Percentiles rank a stretch among this genome's conserved stretches.
Evolutionary conservation across 2,797 vertebrate genomes (phyloP).

Genomic region (Lagocephalus sceleratus): DNA sequence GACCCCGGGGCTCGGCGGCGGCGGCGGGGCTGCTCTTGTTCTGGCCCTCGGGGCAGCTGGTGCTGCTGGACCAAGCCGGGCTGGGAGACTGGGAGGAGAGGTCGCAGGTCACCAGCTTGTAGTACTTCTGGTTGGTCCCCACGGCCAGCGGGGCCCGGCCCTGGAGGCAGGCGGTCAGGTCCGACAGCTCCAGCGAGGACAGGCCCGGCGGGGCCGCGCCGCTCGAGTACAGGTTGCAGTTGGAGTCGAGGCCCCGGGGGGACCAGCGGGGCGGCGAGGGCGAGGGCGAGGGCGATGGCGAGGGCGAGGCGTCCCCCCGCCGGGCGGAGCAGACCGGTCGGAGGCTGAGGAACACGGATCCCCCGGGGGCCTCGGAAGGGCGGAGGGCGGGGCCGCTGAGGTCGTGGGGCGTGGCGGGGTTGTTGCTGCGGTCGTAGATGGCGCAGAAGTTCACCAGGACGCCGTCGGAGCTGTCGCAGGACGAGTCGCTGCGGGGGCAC

Average conservation of each 20-base stretch:
- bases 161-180: conserved; percentile 86
- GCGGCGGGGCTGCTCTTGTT: conserved; percentile 75
- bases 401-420: conserved; percentile 75
- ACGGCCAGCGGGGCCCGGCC: conserved; percentile 82
- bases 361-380: conserved; percentile 53
- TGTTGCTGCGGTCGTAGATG: conserved; percentile 89
- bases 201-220: conserved; percentile 68
- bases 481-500: conserved; percentile 86
- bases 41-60: conserved; percentile 83
- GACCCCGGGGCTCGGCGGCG: conserved; percentile 80
- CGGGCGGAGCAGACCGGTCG: conserved; percentile 54
- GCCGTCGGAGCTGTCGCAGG: conserved; percentile 93
- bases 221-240: conserved; percentile 86
- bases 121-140: conserved; percentile 94
- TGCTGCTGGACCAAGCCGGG: conserved; percentile 85
- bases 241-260: conserved; percentile 85
- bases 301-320: conserved; percentile 57
- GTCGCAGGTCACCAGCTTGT: conserved; percentile 94
- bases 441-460: conserved; percentile 92
- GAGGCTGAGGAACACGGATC: conserved; percentile 66
- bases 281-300: conserved; percentile 56
- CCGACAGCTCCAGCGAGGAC: conserved; percentile 75
- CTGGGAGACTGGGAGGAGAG: conserved; percentile 92
- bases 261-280: conserved; percentile 67
- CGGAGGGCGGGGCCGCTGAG: conserved; percentile 80